A percentile compares a stretch with the other conserved stretches of the same genome.
phyloP scores from a whole-genome alignment of 2,888 invertebrate genomes.

The Tromatobia lineatoria region DNA sequence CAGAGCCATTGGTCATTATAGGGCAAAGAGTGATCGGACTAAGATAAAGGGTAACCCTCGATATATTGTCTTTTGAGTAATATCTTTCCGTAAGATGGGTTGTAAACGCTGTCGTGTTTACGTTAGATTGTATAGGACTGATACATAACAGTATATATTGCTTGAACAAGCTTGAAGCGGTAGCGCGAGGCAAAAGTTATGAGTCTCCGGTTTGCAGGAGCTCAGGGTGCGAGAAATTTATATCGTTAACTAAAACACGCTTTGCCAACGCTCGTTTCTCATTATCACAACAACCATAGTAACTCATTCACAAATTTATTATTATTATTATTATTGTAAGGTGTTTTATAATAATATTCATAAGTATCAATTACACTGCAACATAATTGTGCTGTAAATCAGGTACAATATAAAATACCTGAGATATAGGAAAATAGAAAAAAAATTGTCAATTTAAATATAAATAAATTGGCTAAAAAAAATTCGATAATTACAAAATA shows the following conservation, averaged over 20 bases:
- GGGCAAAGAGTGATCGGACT: constrained; percentile 8
- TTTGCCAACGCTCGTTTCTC: constrained; percentile 40
- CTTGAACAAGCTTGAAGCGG: constrained; percentile 12
- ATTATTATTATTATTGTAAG: not conserved
- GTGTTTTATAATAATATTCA: not conserved
- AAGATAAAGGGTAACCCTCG: constrained; percentile 36
- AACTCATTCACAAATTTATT: constrained; percentile 8
- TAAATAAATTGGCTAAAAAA: not conserved
- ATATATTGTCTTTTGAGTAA: constrained; percentile 20
- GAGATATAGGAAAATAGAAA: not conserved
- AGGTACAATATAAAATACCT: not conserved
- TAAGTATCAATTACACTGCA: not conserved
- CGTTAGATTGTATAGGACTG: constrained; percentile 16
- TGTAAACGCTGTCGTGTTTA: constrained; percentile 28
- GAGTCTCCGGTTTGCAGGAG: constrained; percentile 21
- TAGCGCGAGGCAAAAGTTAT: constrained; percentile 12
- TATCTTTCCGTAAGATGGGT: constrained; percentile 18
- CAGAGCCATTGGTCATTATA: constrained; percentile 30
- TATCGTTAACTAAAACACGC: constrained; percentile 49
- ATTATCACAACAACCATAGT: constrained; percentile 10
- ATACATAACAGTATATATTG: constrained; percentile 37
- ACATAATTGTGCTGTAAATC: not conserved
- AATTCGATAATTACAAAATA: no score
- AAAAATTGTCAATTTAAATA: not conserved
- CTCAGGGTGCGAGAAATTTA: constrained; percentile 51